Conservation (phyloP, 2,888 invertebrate species). For the Napeogenes sylphis region DNA sequence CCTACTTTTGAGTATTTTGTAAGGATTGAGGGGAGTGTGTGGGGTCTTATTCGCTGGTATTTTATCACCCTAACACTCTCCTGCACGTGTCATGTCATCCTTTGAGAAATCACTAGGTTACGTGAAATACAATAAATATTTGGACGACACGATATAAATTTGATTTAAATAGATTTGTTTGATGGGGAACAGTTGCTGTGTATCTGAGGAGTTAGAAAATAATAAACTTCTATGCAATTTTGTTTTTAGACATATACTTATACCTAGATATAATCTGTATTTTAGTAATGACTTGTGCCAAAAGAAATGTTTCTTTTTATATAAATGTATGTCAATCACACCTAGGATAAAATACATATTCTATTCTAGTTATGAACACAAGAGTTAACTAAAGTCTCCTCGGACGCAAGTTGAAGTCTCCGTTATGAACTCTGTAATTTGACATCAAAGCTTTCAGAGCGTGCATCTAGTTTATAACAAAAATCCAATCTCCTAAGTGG, state of each 20-base stretch:
- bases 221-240: not conserved
- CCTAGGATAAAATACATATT: too few relatives aligned
- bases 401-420: not conserved
- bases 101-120: slow-evolving; percentile 49
- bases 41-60: slow-evolving; percentile 43
- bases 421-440: not conserved
- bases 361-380: too few relatives aligned
- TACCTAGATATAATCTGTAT: too few relatives aligned
- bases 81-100: slow-evolving; percentile 66
- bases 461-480: slow-evolving; percentile 33
- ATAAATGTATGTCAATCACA: too few relatives aligned
- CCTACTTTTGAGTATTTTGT: slow-evolving; percentile 13
- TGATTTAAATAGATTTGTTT: slow-evolving; percentile 32
- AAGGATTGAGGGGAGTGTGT: slow-evolving; percentile 17
- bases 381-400: too few relatives aligned
- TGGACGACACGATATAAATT: slow-evolving; percentile 56
- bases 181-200: slow-evolving; percentile 26
- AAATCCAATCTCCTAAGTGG: slow-evolving; percentile 69
- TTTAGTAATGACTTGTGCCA: not conserved
- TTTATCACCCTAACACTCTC: slow-evolving; percentile 43
- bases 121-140: slow-evolving; percentile 65
- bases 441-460: slow-evolving; percentile 48
- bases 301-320: not conserved
- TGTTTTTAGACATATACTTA: too few relatives aligned
- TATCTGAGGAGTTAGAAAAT: slow-evolving; percentile 9